These are phyloP conservation scores for Hypothenemus hampei DNA, from an alignment of 1,140 invertebrate genomes.

Conservation along the genomic window DNA sequence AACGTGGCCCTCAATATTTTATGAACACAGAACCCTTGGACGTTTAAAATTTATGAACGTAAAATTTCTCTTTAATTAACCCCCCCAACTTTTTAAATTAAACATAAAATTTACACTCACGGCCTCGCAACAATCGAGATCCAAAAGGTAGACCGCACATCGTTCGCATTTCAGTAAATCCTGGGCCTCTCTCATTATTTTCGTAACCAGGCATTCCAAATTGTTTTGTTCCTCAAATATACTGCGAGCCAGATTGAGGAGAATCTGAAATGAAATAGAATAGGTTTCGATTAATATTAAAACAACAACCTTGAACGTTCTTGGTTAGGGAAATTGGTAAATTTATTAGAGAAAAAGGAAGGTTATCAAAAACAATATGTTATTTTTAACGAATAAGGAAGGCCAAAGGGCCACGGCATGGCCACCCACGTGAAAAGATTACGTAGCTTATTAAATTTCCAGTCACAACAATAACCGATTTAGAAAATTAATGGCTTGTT, in stretches of 20 bases:
- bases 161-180: conserved; percentile 88
- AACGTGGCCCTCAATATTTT: too few relatives aligned
- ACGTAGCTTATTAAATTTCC: conserved; percentile 8
- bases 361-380: too few relatives aligned
- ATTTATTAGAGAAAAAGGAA: too few relatives aligned
- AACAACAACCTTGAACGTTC: too few relatives aligned
- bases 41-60: too few relatives aligned
- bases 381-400: not conserved
- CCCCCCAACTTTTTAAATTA: too few relatives aligned
- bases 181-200: conserved; percentile 94
- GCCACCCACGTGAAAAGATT: not conserved
- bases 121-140: conserved; percentile 79
- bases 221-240: conserved; percentile 94
- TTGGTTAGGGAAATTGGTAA: too few relatives aligned
- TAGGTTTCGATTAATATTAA: too few relatives aligned
- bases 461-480: conserved; percentile 10
- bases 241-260: conserved; percentile 78
- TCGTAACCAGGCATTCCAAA: conserved; percentile 86
- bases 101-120: conserved; percentile 58
- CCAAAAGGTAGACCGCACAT: conserved; percentile 84
- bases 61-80: too few relatives aligned
- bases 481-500: conserved; percentile 17
- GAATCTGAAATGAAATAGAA: conserved; percentile 55
- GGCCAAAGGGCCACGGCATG: not conserved
- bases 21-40: too few relatives aligned